Percentiles rank a stretch among this genome's conserved stretches.
These are phyloP conservation scores for Argynnis bischoffii DNA, from an alignment of 2,888 invertebrate species.

Conservation along the genomic window DNA sequence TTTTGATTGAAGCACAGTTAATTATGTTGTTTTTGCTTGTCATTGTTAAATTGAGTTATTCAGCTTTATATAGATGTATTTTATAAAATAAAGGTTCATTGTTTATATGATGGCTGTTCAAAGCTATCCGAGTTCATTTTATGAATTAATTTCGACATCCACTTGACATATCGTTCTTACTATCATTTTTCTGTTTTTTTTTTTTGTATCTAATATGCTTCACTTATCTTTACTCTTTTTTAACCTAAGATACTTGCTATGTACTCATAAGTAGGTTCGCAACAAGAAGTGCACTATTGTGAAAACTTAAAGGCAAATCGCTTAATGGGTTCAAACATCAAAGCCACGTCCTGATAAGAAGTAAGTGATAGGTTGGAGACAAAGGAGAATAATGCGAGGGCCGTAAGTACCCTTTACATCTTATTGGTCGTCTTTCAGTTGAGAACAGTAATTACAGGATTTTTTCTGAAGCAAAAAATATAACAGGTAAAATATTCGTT, in stretches of 20 bases:
- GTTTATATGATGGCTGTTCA: too few species aligned
- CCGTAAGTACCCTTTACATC: constrained; percentile 10
- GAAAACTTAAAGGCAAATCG: constrained; percentile 9
- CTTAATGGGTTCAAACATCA: constrained; percentile 24
- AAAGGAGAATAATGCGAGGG: constrained; percentile 12
- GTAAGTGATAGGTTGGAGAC: constrained; percentile 12
- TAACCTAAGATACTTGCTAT: too few species aligned
- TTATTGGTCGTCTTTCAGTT: constrained; percentile 14
- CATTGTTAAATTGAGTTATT: too few species aligned
- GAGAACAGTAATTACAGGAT: constrained; percentile 6
- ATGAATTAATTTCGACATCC: too few species aligned
- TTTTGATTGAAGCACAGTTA: neutral
- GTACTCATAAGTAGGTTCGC: neutral
- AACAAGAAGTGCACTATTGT: neutral
- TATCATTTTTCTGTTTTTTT: too few species aligned
- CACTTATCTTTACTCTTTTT: too few species aligned
- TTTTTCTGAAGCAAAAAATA: neutral
- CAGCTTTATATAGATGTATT: too few species aligned
- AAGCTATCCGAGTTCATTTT: too few species aligned
- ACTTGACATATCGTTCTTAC: too few species aligned
- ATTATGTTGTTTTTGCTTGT: neutral
- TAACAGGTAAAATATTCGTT: neutral
- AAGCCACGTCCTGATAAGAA: constrained; percentile 21
- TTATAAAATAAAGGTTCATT: too few species aligned
- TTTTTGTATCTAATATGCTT: too few species aligned